Percentiles rank a stretch among this genome's conserved stretches.
Evolutionary conservation across 1,140 invertebrate genomes (phyloP).

Genomic region (Triops cancriformis): DNA sequence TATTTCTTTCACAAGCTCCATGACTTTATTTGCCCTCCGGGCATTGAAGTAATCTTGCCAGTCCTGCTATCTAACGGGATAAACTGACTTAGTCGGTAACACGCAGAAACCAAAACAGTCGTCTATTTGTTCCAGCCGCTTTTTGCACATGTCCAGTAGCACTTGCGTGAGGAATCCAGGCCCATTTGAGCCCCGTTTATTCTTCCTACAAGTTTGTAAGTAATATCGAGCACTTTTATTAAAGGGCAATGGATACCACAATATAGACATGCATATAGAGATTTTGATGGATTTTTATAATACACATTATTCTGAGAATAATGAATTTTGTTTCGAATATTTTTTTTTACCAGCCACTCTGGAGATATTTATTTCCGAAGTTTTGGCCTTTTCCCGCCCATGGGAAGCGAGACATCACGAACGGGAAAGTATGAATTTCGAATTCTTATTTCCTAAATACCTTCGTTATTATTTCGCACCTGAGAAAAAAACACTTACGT

Average conservation of each 20-base stretch:
- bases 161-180: conserved; percentile 61
- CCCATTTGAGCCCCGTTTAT: conserved; percentile 61
- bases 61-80: conserved; percentile 20
- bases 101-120: conserved; percentile 14
- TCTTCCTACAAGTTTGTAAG: conserved; percentile 30
- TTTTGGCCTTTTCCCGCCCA: too few species aligned
- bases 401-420: too few species aligned
- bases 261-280: too few species aligned
- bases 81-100: conserved; percentile 14
- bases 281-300: too few species aligned
- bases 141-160: conserved; percentile 33
- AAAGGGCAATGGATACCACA: too few species aligned
- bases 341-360: too few species aligned
- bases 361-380: too few species aligned
- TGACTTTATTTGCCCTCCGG: not conserved
- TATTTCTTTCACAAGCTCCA: not conserved
- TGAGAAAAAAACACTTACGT: too few species aligned
- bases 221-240: not conserved
- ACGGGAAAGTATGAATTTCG: too few species aligned
- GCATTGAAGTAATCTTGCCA: conserved; percentile 21
- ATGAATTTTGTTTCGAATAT: too few species aligned
- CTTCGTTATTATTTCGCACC: too few species aligned
- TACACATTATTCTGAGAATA: too few species aligned
- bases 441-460: conserved; percentile 50
- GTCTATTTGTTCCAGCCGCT: not conserved